Percentiles rank a stretch among this genome's conserved stretches.
phyloP scores from a whole-genome alignment of 2,888 invertebrate genomes.

The Alloplasta piceator region DNA sequence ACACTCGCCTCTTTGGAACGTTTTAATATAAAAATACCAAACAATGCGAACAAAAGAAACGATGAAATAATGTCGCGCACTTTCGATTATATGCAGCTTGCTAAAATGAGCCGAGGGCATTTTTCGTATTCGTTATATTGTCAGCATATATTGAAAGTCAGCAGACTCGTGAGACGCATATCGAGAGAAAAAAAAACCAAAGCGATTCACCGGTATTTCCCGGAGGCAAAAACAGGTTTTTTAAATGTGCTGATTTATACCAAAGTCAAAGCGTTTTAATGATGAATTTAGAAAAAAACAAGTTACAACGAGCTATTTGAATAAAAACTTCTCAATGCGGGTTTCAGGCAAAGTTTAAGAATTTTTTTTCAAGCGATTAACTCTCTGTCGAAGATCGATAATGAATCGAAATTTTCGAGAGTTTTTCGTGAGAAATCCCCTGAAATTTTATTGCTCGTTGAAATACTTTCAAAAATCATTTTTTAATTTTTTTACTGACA shows the following conservation, averaged over 20 bases:
- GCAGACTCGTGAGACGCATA: neutral
- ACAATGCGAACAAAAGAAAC: constrained; percentile 22
- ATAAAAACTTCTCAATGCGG: too few species aligned
- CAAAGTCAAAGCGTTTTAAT: constrained; percentile 8
- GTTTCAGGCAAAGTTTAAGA: too few species aligned
- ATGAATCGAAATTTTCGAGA: too few species aligned
- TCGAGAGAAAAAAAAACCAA: constrained; percentile 22
- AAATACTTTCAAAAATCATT: too few species aligned
- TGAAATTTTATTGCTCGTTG: too few species aligned
- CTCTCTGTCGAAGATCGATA: too few species aligned
- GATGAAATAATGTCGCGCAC: constrained; percentile 20
- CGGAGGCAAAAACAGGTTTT: constrained; percentile 45
- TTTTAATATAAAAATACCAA: constrained; percentile 23
- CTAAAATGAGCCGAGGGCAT: constrained; percentile 45
- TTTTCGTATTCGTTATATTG: constrained; percentile 38
- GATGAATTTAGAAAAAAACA: constrained; percentile 8
- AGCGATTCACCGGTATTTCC: constrained; percentile 47
- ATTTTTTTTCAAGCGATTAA: too few species aligned
- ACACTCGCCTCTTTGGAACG: constrained; percentile 3
- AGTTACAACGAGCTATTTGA: neutral
- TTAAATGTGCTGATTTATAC: neutral
- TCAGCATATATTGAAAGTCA: constrained; percentile 1
- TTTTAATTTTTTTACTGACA: too few species aligned
- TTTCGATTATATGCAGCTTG: constrained; percentile 3
- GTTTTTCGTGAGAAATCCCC: too few species aligned